These are phyloP conservation scores for Tiphia femorata DNA, from an alignment of 2,888 invertebrate species.

Conservation along the genomic window DNA sequence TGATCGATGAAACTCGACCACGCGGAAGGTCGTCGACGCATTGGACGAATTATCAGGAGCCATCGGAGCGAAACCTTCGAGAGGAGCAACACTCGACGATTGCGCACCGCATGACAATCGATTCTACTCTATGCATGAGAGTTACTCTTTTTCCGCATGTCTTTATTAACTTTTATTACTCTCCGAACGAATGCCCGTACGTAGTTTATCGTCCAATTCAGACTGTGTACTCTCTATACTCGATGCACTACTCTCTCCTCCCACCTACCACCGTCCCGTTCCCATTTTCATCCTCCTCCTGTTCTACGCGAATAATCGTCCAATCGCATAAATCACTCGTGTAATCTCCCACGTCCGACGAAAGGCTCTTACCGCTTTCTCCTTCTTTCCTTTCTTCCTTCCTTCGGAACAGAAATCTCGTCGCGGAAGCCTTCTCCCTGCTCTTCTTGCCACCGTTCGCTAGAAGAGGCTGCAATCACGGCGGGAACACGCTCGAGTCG, in stretches of 20 bases:
- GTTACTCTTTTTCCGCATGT: constrained; percentile 32
- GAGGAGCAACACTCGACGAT: constrained; percentile 30
- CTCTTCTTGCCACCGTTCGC: too few species aligned
- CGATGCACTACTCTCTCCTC: constrained; percentile 40
- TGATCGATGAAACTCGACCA: too few species aligned
- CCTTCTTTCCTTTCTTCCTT: too few species aligned
- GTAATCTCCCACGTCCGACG: too few species aligned
- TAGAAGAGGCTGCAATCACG: not conserved
- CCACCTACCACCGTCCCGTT: not conserved
- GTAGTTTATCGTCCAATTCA: constrained; percentile 37
- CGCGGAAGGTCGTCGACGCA: too few species aligned
- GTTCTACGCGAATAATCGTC: too few species aligned
- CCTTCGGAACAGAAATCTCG: too few species aligned
- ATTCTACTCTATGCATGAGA: constrained; percentile 44
- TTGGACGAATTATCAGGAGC: too few species aligned
- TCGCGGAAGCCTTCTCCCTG: too few species aligned
- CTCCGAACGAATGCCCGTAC: constrained; percentile 30
- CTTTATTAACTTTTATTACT: constrained; percentile 31
- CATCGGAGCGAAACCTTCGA: constrained; percentile 19
- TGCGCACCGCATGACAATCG: constrained; percentile 50
- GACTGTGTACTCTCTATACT: constrained; percentile 49
- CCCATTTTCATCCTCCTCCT: too few species aligned
- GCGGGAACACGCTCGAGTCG: not conserved
- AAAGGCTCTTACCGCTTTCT: too few species aligned
- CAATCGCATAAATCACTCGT: too few species aligned